Evolutionary conservation across 2,113 vertebrate species (phyloP).

Genomic region (Herpetotheres cachinnans): DNA sequence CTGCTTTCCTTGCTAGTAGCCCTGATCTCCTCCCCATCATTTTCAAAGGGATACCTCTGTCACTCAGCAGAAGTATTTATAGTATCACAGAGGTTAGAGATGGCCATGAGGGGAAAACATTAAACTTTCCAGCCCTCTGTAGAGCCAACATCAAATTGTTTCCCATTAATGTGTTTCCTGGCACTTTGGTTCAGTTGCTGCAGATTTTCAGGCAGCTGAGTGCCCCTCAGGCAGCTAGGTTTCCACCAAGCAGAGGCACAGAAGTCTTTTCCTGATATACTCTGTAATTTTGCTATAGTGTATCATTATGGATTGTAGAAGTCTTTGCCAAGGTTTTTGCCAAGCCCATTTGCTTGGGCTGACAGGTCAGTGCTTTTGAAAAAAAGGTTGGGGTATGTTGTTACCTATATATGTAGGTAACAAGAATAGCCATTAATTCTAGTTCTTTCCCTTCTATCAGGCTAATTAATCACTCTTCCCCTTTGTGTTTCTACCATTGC

Average conservation of each 20-base stretch:
- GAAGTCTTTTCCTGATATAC: background rate
- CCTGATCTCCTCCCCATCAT: background rate
- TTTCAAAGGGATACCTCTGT: background rate
- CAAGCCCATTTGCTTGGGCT: background rate
- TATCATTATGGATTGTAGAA: background rate
- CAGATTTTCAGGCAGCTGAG: background rate
- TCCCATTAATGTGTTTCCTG: background rate
- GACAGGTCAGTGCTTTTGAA: background rate
- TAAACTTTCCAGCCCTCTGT: background rate
- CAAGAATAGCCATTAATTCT: background rate
- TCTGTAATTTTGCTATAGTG: background rate
- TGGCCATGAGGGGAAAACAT: background rate
- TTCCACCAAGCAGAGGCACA: background rate
- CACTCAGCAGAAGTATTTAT: background rate
- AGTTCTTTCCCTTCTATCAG: background rate
- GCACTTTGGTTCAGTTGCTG: background rate
- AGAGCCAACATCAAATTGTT: background rate
- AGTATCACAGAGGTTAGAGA: background rate
- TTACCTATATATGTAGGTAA: background rate
- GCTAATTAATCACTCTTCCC: background rate
- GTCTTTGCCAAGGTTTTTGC: background rate
- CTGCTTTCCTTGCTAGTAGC: background rate
- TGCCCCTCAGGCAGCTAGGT: background rate
- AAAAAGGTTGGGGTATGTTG: background rate
- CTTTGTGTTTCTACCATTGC: background rate